Evolutionary conservation across 2,113 vertebrate species (phyloP), one percentile per base, ranked within the genome.

Genomic region (Zosterops borbonicus): DNA sequence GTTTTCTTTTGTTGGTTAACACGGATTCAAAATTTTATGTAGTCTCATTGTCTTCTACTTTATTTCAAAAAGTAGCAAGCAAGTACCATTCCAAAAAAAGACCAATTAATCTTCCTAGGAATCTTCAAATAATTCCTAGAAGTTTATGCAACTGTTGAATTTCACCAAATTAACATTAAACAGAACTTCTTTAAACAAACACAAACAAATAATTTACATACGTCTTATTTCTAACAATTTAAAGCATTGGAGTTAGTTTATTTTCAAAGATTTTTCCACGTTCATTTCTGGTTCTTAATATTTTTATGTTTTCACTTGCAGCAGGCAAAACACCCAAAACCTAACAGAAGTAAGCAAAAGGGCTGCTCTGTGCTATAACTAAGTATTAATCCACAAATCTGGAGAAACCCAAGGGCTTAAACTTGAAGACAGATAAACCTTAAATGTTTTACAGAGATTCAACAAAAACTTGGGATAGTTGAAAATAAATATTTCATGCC

Each of bases 61-160:
- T 71, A 87, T 90, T 95, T 94, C 64, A 84, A 89, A 92, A 94
- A 95, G 64, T 87, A 92, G 80, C 79, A 90, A 90, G 89, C 41
- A 62, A 88, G 55, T 56, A 82, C 74, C 23, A 49, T 71, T 94
- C 68, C 29, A 95, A 92, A 95, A 93, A 88, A 83, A 93, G 56
- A 47, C 64, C 69, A 91, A 85, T 95, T 94, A 76, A 94, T 91
- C 87, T 94, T 96, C 87, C 74, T 82, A 73, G 90, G 94, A 96
- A 92, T 89, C 65, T 93, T 96, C 84, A 94, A 65, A 69, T 94
- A 91, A 91, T 96, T 94, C 96, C 84, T 97, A 92, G 89, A 95
- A 97, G 87, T 94, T 94, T 92, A 91, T 94, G 65, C 62, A 95
- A 84, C 58, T 53, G 89, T 39, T 4, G 18, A 92, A 89, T 91